phyloP scores from a whole-genome alignment of 2,888 invertebrate species.

The Eupithecia exiguata region DNA sequence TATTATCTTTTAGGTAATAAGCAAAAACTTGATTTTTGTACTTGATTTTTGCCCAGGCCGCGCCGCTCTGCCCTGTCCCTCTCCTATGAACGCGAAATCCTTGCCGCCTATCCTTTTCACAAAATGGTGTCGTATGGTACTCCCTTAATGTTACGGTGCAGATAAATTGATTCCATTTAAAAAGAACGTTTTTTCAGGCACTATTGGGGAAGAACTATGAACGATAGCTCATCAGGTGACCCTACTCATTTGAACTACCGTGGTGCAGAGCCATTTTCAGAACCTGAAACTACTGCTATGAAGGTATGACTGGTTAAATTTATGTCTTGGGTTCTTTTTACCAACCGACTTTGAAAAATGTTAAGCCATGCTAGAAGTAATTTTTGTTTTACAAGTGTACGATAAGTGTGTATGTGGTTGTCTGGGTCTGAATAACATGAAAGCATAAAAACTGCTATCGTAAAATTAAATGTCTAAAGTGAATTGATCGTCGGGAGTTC shows the following conservation, averaged over 20 bases:
- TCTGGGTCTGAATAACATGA: not conserved
- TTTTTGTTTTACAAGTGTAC: not conserved
- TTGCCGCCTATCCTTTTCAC: too few relatives aligned
- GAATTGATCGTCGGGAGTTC: not conserved
- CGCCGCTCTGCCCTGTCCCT: too few relatives aligned
- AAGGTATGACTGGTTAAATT: conserved; percentile 56
- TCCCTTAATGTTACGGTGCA: not conserved
- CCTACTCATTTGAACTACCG: conserved; percentile 70
- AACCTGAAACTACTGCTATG: conserved; percentile 72
- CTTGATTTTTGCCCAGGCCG: too few relatives aligned
- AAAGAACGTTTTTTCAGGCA: conserved; percentile 52
- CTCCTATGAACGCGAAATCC: too few relatives aligned
- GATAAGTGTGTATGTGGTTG: not conserved
- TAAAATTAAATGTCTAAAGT: not conserved
- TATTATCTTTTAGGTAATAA: too few relatives aligned
- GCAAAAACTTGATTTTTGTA: too few relatives aligned
- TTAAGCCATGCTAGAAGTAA: not conserved
- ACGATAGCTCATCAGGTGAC: conserved; percentile 56
- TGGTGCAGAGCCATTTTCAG: conserved; percentile 70
- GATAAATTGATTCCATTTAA: not conserved
- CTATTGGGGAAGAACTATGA: conserved; percentile 74
- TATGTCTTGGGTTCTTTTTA: not conserved
- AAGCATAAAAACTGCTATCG: not conserved
- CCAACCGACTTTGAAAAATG: not conserved
- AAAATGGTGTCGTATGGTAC: too few relatives aligned